Evolutionary conservation across 2,888 invertebrate species (phyloP).

Genomic region (Tachystola acroxantha): DNA sequence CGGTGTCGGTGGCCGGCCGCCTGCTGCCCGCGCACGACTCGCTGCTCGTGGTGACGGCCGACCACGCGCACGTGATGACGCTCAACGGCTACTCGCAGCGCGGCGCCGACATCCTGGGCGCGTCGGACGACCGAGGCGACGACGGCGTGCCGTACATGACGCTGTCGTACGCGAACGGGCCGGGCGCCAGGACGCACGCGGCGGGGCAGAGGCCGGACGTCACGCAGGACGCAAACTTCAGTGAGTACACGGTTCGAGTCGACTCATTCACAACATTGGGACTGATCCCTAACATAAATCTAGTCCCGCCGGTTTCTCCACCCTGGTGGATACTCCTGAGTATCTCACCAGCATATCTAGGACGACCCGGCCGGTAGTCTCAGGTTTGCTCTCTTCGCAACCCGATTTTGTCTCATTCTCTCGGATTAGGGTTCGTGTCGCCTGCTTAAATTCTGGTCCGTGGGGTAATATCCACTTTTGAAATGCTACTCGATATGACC

Average conservation of each 20-base stretch:
- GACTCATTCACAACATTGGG: no score
- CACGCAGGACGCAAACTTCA: slow-evolving; percentile 34
- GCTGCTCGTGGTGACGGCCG: slow-evolving; percentile 86
- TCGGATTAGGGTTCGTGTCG: no score
- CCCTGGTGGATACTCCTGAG: no score
- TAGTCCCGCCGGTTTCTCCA: no score
- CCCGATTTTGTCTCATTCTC: no score
- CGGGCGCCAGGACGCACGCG: slow-evolving; percentile 61
- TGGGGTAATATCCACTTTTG: no score
- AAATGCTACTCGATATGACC: no score
- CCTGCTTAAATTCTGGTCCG: no score
- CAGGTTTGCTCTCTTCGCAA: no score
- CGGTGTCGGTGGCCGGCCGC: slow-evolving; percentile 64
- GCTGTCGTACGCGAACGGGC: slow-evolving; percentile 81
- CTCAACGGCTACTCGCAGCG: slow-evolving; percentile 83
- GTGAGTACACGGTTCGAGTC: slow-evolving; percentile 79
- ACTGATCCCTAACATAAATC: no score
- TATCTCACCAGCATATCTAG: no score
- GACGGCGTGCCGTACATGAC: slow-evolving; percentile 78
- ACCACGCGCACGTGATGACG: slow-evolving; percentile 86
- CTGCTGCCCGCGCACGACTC: slow-evolving; percentile 76
- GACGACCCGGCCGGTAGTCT: no score
- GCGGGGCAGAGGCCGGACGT: slow-evolving; percentile 64
- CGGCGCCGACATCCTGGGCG: slow-evolving; percentile 82
- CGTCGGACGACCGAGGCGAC: slow-evolving; percentile 52